Base-by-base conservation (phyloP, 2,797 vertebrate species). In the Champsocephalus gunnari region DNA sequence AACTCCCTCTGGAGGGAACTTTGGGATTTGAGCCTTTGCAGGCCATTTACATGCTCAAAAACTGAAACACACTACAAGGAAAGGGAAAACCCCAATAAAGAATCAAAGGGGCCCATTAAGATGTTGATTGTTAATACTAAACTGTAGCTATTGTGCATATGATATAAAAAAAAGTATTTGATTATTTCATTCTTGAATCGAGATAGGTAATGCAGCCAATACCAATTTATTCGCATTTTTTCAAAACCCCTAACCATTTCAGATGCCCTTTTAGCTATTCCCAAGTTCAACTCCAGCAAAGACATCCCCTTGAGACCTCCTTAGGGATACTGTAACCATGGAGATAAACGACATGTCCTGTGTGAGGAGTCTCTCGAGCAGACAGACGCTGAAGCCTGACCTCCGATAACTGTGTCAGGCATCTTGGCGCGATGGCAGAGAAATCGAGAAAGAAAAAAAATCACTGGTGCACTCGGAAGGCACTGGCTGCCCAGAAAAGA, bases 371-470 rank as follows among this genome's bases (percentile, higher is more conserved):
- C 74, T 86, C 72, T 78, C 38, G 5, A 12, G 68, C 5, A 77
- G 90, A 85, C 86, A 79, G 83, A 85, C 66, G 75, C 83, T 79
- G 71, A 48, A 80, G 61, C 59, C 74, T 72, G 87, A 89, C 87
- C 91, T 85, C 73, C 63, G 87, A 87, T 81, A 85, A 83, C 77
- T 75, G 76, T 87, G 88, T 82, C 85, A 87, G 67, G 44, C 47
- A 80, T 76, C 74, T 70, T 49, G 62, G 71, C 44, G 32, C 32
- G 41, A 84, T 56, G 75, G 80, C 74, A 81, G 63, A 79, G 67
- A 73, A 81, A 76, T 73, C 38, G 4, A 69, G 68, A 84, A 48
- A 17, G 44, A 24, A 45, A 10, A 60, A 24, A 53, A 82, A 28
- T 5, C 4, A 70, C 14, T 12, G 16, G 72, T 66, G 66, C 68